phyloP scores from a whole-genome alignment of 2,797 vertebrate species.

The Ptychobarbus kaznakovi region DNA sequence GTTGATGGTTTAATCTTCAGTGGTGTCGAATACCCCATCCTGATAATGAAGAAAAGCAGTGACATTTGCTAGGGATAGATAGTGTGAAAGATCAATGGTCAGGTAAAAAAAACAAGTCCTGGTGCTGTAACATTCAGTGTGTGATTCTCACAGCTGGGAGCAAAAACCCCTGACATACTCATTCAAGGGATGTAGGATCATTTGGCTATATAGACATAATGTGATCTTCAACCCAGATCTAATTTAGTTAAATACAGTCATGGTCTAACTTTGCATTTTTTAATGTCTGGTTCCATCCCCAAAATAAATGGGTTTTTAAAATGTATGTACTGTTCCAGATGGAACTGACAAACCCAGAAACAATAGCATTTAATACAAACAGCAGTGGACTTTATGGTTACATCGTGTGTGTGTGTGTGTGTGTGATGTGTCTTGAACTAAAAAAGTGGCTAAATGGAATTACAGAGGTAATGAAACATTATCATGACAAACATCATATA shows the following conservation, averaged over 20 bases:
- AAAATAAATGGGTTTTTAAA: not conserved
- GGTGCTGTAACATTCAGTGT: not conserved
- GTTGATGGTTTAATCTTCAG: not conserved
- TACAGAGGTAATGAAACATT: too few species aligned
- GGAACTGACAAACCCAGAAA: too few species aligned
- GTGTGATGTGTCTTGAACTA: too few species aligned
- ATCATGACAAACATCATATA: not conserved
- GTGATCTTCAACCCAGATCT: not conserved
- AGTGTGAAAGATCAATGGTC: not conserved
- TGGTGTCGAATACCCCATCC: not conserved
- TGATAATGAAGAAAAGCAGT: constrained; percentile 1
- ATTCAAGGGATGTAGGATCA: too few species aligned
- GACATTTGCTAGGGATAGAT: not conserved
- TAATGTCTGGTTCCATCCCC: not conserved
- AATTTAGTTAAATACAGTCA: not conserved
- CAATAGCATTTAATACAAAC: too few species aligned
- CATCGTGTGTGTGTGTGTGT: too few species aligned
- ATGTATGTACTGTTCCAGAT: not conserved
- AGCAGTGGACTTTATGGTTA: too few species aligned
- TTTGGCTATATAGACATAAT: too few species aligned
- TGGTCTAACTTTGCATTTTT: not conserved
- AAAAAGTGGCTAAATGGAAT: too few species aligned
- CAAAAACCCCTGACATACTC: not conserved
- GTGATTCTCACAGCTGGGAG: not conserved
- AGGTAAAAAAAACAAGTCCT: not conserved